Percentiles rank a stretch among this genome's conserved stretches.
phyloP scores from a whole-genome alignment of 2,113 vertebrate species.

The Malurus melanocephalus region DNA sequence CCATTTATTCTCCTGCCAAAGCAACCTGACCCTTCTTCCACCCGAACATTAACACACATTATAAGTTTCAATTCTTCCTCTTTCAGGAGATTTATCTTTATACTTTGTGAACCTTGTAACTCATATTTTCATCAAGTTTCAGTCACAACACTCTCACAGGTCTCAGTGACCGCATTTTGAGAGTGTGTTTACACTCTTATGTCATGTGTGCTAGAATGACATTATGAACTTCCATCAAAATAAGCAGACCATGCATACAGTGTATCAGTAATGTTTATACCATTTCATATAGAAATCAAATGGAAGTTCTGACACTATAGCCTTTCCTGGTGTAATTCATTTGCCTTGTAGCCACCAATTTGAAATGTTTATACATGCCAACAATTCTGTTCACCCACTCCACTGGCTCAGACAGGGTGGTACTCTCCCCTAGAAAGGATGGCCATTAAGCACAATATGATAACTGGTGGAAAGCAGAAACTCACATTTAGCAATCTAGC shows the following conservation, averaged over 20 bases:
- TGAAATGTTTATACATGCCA: not conserved
- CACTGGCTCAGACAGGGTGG: not conserved
- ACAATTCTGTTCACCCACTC: not conserved
- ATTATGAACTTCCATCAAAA: not conserved
- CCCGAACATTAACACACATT: not conserved
- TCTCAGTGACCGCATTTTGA: not conserved
- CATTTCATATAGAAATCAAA: not conserved
- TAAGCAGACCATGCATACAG: not conserved
- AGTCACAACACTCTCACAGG: not conserved
- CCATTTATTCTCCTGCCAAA: constrained; percentile 38
- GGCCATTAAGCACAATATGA: not conserved
- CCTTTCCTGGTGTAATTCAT: not conserved
- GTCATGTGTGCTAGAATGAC: not conserved
- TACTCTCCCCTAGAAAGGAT: not conserved
- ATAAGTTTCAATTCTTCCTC: not conserved
- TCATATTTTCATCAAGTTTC: constrained; percentile 3
- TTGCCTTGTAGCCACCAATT: not conserved
- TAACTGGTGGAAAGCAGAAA: not conserved
- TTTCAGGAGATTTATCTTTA: constrained; percentile 28
- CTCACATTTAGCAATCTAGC: not conserved
- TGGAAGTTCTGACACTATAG: not conserved
- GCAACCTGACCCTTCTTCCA: constrained; percentile 1
- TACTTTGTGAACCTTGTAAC: not conserved
- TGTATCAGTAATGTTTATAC: not conserved
- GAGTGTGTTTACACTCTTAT: not conserved